Base-by-base conservation (phyloP, 2,113 vertebrate genomes). In the Scatophagus argus region DNA sequence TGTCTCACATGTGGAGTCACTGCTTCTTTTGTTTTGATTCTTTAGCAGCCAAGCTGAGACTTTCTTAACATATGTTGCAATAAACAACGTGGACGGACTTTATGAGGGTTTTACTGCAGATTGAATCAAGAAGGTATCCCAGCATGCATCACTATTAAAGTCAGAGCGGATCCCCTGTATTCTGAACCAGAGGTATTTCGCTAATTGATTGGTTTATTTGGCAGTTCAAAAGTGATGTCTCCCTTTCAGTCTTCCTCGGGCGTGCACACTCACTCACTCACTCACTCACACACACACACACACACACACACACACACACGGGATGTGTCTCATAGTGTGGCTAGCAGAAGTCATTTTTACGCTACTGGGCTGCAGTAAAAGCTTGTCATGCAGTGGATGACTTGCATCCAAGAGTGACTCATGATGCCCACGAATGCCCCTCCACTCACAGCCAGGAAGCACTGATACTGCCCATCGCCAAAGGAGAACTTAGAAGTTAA, bases 401-500 rank as follows among this genome's bases (percentile, higher is more conserved):
- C 80, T 82, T 82, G 79, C 64, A 77, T 87, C 83, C 74, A 39
- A 65, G 49, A 80, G 62, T 88, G 90, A 91, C 79, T 89, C 84
- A 84, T 52, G 3, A 49, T 29, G 70, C n/a, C 80, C 54, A 21
- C 75, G 79, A 78, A 47, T 41, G 65, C 77, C 43, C 58, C 47
- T 82, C 81, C 85, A 70, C 77, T 77, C 82, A 81, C 82, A 74
- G 52, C 36, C 27, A 82, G 43, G 60, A 63, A 64, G 49, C 77
- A 32, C 31, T 54, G 52, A 81, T 49, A 59, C 65, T 38, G 79
- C 60, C 77, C 82, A 44, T 70, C 34, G 60, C 79, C 80, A 85
- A 88, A 86, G 82, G 82, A 87, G 79, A 86, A 81, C 81, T 87
- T 87, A 88, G 79, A 87, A 81, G 82, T 87, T 87, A 88, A 79